Percentiles rank a stretch among this genome's conserved stretches.
phyloP scores from a whole-genome alignment of 1,140 invertebrate genomes.

The Orchestia grillus region DNA sequence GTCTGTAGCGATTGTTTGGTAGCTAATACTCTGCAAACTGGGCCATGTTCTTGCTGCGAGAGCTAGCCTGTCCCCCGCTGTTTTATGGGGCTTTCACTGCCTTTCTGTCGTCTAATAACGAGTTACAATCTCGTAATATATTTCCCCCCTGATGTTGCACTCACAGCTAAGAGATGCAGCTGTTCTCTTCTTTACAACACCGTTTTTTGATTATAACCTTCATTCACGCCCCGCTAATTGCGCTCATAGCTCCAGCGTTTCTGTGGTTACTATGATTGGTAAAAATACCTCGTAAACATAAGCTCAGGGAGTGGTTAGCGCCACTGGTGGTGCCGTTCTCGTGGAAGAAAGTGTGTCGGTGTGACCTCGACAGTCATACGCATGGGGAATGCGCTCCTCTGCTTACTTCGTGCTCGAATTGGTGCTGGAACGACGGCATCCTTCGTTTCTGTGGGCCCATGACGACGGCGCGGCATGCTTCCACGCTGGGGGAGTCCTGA shows the following conservation, averaged over 20 bases:
- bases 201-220: not conserved
- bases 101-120: not conserved
- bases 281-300: not conserved
- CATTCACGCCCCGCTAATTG: not conserved
- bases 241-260: not conserved
- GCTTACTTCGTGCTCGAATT: not conserved
- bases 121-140: not conserved
- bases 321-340: not conserved
- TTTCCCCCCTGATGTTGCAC: not conserved
- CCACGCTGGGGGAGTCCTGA: no score
- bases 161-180: not conserved
- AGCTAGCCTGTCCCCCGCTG: not conserved
- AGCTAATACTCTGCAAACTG: slow-evolving; percentile 10
- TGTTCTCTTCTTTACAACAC: not conserved
- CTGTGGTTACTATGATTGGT: not conserved
- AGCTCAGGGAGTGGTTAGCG: not conserved
- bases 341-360: not conserved
- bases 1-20: slow-evolving; percentile 40
- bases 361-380: not conserved
- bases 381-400: not conserved
- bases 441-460: not conserved
- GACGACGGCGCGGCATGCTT: not conserved
- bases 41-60: slow-evolving; percentile 18
- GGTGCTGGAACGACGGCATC: not conserved
- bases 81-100: slow-evolving; percentile 22